Percentiles rank a stretch among this genome's conserved stretches.
Evolutionary conservation across 2,797 vertebrate genomes (phyloP).

Genomic region (Thunnus albacares): DNA sequence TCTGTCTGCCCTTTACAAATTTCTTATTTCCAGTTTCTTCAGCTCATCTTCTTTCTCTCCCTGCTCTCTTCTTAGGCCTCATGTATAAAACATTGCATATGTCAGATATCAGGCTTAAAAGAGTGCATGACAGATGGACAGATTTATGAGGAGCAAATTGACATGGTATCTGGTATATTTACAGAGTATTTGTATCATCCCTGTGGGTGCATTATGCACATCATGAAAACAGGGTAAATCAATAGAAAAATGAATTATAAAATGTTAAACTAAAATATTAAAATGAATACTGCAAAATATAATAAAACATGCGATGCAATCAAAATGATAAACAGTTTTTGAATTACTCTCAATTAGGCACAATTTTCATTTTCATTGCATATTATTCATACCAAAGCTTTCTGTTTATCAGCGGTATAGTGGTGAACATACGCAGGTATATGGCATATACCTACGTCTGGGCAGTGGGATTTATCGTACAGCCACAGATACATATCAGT

Average conservation of each 20-base stretch:
- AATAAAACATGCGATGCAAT: neutral
- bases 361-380: neutral
- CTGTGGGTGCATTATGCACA: neutral
- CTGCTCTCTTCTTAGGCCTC: neutral
- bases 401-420: too few species aligned
- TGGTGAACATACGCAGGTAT: too few species aligned
- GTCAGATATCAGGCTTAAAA: neutral
- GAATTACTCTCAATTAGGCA: neutral
- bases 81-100: constrained; percentile 25
- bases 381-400: neutral
- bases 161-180: neutral
- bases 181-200: neutral
- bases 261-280: neutral
- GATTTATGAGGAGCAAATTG: constrained; percentile 8
- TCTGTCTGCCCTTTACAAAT: constrained; percentile 4
- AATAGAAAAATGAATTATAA: neutral
- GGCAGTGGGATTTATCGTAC: too few species aligned
- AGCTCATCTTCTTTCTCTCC: neutral
- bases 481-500: too few species aligned
- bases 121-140: constrained; percentile 16
- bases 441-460: too few species aligned
- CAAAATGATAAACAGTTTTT: neutral
- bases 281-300: neutral
- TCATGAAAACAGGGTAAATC: neutral
- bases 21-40: constrained; percentile 23